Conservation (phyloP, 2,797 vertebrate genomes). For the Amblyopsis hoosieri region DNA sequence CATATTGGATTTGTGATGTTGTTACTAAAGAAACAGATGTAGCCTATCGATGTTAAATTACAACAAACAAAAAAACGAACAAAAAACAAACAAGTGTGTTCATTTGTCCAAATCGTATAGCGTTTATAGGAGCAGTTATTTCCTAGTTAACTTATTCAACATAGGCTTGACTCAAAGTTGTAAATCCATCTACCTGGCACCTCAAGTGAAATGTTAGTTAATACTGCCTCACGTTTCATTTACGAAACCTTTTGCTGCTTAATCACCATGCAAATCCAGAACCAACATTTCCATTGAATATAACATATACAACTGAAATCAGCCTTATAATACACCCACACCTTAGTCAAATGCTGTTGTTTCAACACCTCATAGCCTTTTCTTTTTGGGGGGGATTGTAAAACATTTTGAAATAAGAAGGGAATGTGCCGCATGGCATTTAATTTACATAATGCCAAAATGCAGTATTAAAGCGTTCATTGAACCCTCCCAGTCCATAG, state of each 20-base stretch:
- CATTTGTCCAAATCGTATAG: conserved; percentile 52
- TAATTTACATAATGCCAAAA: conserved; percentile 68
- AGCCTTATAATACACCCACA: conserved; percentile 65
- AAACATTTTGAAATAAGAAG: conserved; percentile 39
- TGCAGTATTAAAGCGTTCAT: conserved; percentile 69
- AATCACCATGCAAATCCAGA: conserved; percentile 45
- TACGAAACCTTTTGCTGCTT: conserved; percentile 53
- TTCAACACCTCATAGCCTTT: conserved; percentile 71
- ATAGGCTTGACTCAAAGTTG: conserved; percentile 35
- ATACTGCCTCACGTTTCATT: conserved; percentile 28
- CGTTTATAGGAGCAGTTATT: conserved; percentile 56
- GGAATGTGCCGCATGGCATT: conserved; percentile 60
- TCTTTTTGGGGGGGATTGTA: conserved; percentile 36
- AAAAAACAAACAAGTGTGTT: conserved; percentile 63
- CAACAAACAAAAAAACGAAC: not conserved
- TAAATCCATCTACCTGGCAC: conserved; percentile 22
- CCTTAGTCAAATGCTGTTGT: conserved; percentile 60
- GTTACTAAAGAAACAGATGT: conserved; percentile 59
- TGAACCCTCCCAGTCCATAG: conserved; percentile 31
- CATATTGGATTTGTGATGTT: conserved; percentile 64
- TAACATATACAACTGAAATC: conserved; percentile 48
- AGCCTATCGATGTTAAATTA: conserved; percentile 66
- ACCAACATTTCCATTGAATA: conserved; percentile 50
- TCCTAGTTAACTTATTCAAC: conserved; percentile 17
- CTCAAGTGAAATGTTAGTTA: conserved; percentile 25